Base-by-base conservation (phyloP, 2,113 vertebrate species). In the Amphiprion ocellaris region DNA sequence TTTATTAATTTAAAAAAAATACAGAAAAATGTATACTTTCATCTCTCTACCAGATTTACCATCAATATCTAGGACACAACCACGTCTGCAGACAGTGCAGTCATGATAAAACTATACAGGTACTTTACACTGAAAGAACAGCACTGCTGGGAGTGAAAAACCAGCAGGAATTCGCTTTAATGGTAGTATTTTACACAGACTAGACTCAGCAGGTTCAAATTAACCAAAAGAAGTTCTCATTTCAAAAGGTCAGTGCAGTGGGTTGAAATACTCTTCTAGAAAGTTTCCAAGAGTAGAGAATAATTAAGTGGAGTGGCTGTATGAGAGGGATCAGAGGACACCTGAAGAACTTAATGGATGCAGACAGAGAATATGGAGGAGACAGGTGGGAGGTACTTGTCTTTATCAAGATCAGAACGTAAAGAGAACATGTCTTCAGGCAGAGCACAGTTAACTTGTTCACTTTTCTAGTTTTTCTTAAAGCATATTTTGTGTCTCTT, bases 301-400 rank as follows among this genome's bases (percentile, higher is more conserved):
- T 74, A 80, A 91, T 80, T 69, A 72, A 30, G 54, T 80, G 44
- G 41, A 82, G 83, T 53, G 74, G 74, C 60, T 77, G 72, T 53
- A 72, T 49, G 68, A 79, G 66, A 79, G 68, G 30, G 62, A 74
- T 69, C 66, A 77, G 33, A 74, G 81, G 78, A 78, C 52, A 50
- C 39, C 53, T 77, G 10, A 24, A 64, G 65, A 86, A 54, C 60
- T 63, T 50, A 30, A 85, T 55, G 55, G 46, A 54, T 61, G 74
- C 19, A 50, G 72, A 47, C 53, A 19, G 60, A 66, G 49, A 67
- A 24, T 17, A 41, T 24, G 58, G 41, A 14, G 63, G 49, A 74
- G 59, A 70, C 28, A 14, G 23, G 72, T 17, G 14, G 52, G 17
- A 37, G 12, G n/a, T 26, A 59, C 19, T 52, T 8, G 28, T 65